A percentile compares a stretch with the other conserved stretches of the same genome.
Evolutionary conservation across 2,888 invertebrate species (phyloP).

Genomic region (Bellardia bayeri): DNA sequence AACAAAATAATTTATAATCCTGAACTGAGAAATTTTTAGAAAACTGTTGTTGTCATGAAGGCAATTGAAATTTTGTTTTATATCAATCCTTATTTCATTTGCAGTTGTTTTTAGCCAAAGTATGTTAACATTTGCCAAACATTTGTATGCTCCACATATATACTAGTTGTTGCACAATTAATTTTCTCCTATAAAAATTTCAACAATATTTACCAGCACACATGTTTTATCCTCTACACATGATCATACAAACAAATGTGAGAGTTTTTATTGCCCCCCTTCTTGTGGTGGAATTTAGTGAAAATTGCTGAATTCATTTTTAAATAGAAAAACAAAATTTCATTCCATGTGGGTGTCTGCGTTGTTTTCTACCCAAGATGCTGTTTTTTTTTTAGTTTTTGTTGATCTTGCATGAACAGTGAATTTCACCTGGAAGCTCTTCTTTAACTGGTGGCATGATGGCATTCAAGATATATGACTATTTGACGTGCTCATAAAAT

Average conservation of each 20-base stretch:
- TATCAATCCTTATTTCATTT: slow-evolving; percentile 15
- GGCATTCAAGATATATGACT: slow-evolving; percentile 69
- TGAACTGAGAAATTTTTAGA: not conserved
- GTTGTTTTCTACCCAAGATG: not conserved
- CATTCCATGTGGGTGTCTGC: slow-evolving; percentile 49
- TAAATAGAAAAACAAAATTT: slow-evolving; percentile 25
- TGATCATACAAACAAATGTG: not conserved
- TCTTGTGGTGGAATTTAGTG: slow-evolving; percentile 10
- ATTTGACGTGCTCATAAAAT: slow-evolving; percentile 68
- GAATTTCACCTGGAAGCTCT: slow-evolving; percentile 68
- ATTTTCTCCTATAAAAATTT: slow-evolving; percentile 1
- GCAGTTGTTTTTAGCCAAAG: not conserved
- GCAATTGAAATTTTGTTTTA: slow-evolving; percentile 12
- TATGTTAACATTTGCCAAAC: not conserved
- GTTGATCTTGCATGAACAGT: slow-evolving; percentile 19
- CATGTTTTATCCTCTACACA: too few species aligned
- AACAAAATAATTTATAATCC: not conserved
- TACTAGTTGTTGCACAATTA: not conserved
- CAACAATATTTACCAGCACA: slow-evolving; percentile 15
- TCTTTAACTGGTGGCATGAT: slow-evolving; percentile 60
- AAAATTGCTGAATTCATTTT: slow-evolving; percentile 31
- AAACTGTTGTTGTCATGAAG: not conserved
- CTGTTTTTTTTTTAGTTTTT: not conserved
- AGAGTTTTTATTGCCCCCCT: not conserved
- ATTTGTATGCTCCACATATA: slow-evolving; percentile 1